phyloP scores from a whole-genome alignment of 1,140 invertebrate species.

The Bombyx mandarina region DNA sequence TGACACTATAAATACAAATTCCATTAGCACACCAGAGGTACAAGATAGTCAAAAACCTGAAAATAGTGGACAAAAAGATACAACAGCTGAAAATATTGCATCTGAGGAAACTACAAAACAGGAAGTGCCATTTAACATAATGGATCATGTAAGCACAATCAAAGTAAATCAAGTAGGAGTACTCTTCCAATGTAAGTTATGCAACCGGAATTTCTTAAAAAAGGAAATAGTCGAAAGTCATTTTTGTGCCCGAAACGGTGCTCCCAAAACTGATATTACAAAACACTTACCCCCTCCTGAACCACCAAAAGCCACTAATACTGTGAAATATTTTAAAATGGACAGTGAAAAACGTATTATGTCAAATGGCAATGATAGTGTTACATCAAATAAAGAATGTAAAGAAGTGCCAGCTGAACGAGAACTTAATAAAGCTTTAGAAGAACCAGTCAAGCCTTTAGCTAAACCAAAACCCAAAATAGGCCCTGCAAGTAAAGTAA shows the following conservation, averaged over 20 bases:
- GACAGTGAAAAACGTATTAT: conserved; percentile 7
- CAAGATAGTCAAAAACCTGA: too few relatives aligned
- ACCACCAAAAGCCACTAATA: conserved; percentile 31
- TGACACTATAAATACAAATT: too few relatives aligned
- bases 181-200: conserved; percentile 57
- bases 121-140: conserved; percentile 42
- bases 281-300: conserved; percentile 27
- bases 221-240: conserved; percentile 52
- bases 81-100: too few relatives aligned
- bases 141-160: conserved; percentile 56
- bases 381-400: not conserved
- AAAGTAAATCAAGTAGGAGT: conserved; percentile 59
- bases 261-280: conserved; percentile 32
- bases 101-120: conserved; percentile 6
- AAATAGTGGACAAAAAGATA: too few relatives aligned
- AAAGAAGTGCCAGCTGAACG: not conserved
- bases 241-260: conserved; percentile 53
- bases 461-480: conserved; percentile 42
- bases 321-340: conserved; percentile 54
- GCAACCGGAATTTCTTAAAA: conserved; percentile 60
- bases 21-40: too few relatives aligned
- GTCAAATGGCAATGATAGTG: conserved; percentile 7
- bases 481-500: conserved; percentile 53
- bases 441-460: conserved; percentile 19
- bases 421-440: conserved; percentile 10